phyloP scores from a whole-genome alignment of 2,888 invertebrate species.

The Nomada ferruginata region DNA sequence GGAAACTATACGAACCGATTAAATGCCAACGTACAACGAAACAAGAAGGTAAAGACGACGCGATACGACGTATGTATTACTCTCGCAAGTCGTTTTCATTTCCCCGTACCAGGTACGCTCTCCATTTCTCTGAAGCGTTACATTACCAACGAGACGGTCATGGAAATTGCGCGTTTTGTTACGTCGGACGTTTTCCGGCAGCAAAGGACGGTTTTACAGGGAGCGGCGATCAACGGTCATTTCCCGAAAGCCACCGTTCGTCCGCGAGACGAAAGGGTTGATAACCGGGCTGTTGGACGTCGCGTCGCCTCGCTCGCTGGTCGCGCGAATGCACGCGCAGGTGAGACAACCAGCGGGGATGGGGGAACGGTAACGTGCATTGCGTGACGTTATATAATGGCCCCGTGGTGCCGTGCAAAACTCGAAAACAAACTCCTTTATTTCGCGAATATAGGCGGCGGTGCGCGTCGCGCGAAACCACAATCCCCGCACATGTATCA shows the following conservation, averaged over 20 bases:
- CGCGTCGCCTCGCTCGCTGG: too few relatives aligned
- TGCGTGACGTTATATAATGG: slow-evolving; percentile 68
- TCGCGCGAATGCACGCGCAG: slow-evolving; percentile 3
- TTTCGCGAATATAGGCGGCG: slow-evolving; percentile 79
- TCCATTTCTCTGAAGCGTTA: slow-evolving; percentile 32
- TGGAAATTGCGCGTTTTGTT: slow-evolving; percentile 71
- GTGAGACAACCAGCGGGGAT: slow-evolving; percentile 43
- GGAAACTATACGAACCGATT: too few relatives aligned
- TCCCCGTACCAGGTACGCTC: slow-evolving; percentile 21
- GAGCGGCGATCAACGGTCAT: slow-evolving; percentile 70
- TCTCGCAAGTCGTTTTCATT: slow-evolving; percentile 58
- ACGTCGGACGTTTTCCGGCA: slow-evolving; percentile 43
- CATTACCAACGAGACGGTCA: slow-evolving; percentile 53
- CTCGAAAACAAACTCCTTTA: slow-evolving; percentile 80
- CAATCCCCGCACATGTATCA: slow-evolving; percentile 83
- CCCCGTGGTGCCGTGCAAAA: slow-evolving; percentile 65
- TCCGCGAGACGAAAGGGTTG: slow-evolving; percentile 31
- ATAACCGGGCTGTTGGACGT: slow-evolving; percentile 1
- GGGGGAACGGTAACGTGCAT: slow-evolving; percentile 54
- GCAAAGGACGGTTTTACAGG: slow-evolving; percentile 45
- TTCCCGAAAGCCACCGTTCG: slow-evolving; percentile 57
- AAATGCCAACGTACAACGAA: too few relatives aligned
- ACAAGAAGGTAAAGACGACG: neutral
- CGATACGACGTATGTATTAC: slow-evolving; percentile 7
- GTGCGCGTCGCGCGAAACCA: slow-evolving; percentile 80